Conservation (phyloP, 2,888 invertebrate species). For the Acanthoscelides obtectus region DNA sequence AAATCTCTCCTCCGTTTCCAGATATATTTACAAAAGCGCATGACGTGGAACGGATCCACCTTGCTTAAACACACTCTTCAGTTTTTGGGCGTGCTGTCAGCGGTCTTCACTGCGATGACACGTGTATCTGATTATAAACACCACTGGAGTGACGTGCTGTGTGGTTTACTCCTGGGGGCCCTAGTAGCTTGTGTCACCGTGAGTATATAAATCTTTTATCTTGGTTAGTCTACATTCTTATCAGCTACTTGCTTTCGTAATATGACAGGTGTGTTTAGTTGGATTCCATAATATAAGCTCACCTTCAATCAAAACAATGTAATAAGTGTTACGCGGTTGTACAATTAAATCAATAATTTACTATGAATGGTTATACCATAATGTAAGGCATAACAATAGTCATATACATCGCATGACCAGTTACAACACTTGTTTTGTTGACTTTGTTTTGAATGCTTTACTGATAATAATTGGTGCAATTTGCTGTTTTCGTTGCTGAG, state of each 20-base stretch:
- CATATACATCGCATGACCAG: too few relatives aligned
- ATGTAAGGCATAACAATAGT: too few relatives aligned
- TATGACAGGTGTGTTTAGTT: background rate
- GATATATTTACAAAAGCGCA: constrained; percentile 84
- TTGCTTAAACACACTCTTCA: constrained; percentile 83
- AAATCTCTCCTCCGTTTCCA: constrained; percentile 40
- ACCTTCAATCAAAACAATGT: too few relatives aligned
- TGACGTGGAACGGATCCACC: constrained; percentile 76
- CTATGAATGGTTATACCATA: too few relatives aligned
- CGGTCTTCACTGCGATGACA: constrained; percentile 85
- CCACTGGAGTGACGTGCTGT: constrained; percentile 95
- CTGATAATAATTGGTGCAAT: too few relatives aligned
- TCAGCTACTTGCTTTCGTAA: background rate
- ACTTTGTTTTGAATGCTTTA: too few relatives aligned
- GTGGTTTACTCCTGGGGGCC: constrained; percentile 70
- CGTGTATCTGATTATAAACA: constrained; percentile 95
- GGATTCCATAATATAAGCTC: background rate
- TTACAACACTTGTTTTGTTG: too few relatives aligned
- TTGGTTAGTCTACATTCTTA: background rate
- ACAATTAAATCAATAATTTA: too few relatives aligned
- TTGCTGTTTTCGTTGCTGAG: too few relatives aligned
- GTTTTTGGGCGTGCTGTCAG: constrained; percentile 70
- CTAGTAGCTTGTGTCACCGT: constrained; percentile 66
- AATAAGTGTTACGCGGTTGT: too few relatives aligned
- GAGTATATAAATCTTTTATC: constrained; percentile 43